Evolutionary conservation across 2,113 vertebrate genomes (phyloP).

Genomic region (Pholis gunnellus): DNA sequence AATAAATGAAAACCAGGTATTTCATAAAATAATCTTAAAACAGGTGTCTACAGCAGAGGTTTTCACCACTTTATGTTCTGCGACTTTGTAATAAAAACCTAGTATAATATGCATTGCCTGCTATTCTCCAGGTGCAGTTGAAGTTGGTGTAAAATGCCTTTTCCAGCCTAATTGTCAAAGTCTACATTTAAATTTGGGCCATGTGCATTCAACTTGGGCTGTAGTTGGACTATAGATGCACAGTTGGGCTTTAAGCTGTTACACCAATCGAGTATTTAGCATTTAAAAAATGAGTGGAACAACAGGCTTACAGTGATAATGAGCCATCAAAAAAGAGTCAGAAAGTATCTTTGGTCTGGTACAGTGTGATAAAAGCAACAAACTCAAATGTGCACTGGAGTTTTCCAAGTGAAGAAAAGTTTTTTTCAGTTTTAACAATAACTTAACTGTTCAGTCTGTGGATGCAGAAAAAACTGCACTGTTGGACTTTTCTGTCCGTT

Average conservation of each 20-base stretch:
- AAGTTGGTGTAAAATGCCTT: background rate
- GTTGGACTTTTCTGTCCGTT: slow-evolving; percentile 33
- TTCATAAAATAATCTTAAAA: slow-evolving; percentile 8
- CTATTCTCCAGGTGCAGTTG: slow-evolving; percentile 18
- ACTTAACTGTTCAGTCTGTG: slow-evolving; percentile 36
- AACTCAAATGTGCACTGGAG: background rate
- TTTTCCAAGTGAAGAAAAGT: slow-evolving; percentile 3
- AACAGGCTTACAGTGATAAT: background rate
- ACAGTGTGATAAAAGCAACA: slow-evolving; percentile 11
- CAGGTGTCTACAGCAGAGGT: slow-evolving; percentile 5
- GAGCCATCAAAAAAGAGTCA: background rate
- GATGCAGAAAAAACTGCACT: slow-evolving; percentile 46
- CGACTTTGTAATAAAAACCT: background rate
- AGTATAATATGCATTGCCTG: background rate
- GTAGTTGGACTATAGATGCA: background rate
- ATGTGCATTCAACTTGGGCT: background rate
- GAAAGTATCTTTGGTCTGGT: background rate
- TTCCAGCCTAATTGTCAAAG: background rate
- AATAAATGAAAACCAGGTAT: slow-evolving; percentile 36
- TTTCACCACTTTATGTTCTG: background rate
- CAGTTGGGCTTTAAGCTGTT: background rate
- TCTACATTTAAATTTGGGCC: background rate
- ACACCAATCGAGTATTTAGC: background rate
- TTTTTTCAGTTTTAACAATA: slow-evolving; percentile 40
- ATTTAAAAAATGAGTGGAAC: background rate